Percentiles rank a stretch among this genome's conserved stretches.
Conservation (phyloP, 2,888 invertebrate genomes). For the Spicauda simplicius region DNA sequence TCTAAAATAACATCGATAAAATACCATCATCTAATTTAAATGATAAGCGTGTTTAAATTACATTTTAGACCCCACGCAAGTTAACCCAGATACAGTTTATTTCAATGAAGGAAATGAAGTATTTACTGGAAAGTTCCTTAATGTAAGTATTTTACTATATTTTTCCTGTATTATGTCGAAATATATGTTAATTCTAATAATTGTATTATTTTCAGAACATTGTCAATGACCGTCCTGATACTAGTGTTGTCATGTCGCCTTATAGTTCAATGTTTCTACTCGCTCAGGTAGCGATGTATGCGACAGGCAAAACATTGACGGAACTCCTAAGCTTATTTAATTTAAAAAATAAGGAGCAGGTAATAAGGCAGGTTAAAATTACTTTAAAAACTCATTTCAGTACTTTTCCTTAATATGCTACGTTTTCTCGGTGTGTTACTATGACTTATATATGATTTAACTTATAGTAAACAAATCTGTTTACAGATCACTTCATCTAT, state of each 20-base stretch:
- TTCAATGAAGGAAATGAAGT: background rate
- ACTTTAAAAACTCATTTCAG: background rate
- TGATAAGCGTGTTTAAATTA: background rate
- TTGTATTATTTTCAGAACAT: background rate
- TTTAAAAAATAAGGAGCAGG: background rate
- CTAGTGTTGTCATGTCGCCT: background rate
- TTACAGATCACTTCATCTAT: background rate
- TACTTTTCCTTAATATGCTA: background rate
- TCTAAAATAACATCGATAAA: too few relatives aligned
- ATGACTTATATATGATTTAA: too few relatives aligned
- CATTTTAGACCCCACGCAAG: background rate
- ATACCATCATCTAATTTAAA: background rate
- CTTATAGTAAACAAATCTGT: too few relatives aligned
- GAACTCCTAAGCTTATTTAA: slow-evolving; percentile 1
- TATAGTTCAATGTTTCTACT: background rate
- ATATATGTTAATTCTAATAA: background rate
- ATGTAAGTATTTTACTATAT: background rate
- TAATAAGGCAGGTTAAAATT: background rate
- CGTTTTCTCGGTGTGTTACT: too few relatives aligned
- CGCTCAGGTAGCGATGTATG: background rate
- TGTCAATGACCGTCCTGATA: background rate
- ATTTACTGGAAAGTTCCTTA: background rate
- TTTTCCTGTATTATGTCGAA: too few relatives aligned
- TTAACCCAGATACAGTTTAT: background rate
- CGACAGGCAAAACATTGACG: background rate